Base-by-base conservation (phyloP, 2,888 invertebrate genomes). In the Dolichomitus sp. region DNA sequence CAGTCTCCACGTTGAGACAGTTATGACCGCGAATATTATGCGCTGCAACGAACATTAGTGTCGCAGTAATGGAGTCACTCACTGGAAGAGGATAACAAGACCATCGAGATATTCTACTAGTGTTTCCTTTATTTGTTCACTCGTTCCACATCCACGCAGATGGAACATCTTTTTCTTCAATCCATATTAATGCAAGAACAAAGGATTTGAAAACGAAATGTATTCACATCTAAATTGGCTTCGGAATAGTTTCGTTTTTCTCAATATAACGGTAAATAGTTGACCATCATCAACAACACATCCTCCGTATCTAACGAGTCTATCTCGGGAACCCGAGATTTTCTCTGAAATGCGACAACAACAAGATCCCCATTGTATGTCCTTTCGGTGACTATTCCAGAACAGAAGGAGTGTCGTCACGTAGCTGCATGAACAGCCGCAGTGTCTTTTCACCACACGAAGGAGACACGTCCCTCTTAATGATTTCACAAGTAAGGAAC, bases 1-100 rank as follows among this genome's bases (percentile, higher is more conserved):
- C 42, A 12, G 40, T 42, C 42, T 19, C 33, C 33, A 9, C 19
- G 33, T 59, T 37, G 61, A 12, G 48, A 50, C 48, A 48, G 48
- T 48, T 14, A 61, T n/a, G 72, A 73, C 72, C 59, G 45, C 30
- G 48, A 73, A 37, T 48, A 37, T 73, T 48, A 61, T 73, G 37
- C 23, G 48, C 59, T 17, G 33, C 23, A 19, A 23, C 19, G 57
- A 11, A 37, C 61, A 61, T 61, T 61, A 33, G 61, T 37, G 45
- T 33, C 65, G 23, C 30, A 57, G 52, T 63, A 48, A 59, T 48
- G 42, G 42, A 57, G 45, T 48, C 59, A 33, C 23, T 23, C 42
- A 19, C 19, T 61, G 45, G 42, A 45, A 42, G 57, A 45, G 45
- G 59, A 72, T 59, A 45, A 72, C 45, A 59, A 72, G 70, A 9